Base-by-base conservation (phyloP, 2,888 invertebrate species). In the Noctua janthina region DNA sequence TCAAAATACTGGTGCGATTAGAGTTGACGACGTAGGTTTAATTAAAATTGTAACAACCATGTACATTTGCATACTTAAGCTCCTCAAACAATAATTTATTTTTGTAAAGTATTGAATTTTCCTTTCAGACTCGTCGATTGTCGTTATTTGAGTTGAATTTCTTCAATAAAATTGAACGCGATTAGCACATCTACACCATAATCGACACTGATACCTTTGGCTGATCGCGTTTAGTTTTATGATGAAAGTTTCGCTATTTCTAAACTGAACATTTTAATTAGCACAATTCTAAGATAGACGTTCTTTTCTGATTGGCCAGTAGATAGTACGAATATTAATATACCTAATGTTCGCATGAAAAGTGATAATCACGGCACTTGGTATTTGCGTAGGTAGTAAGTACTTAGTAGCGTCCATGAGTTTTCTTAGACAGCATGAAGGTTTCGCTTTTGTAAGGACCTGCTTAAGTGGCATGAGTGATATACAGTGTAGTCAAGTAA, bases 401-500 rank as follows among this genome's bases (percentile, higher is more conserved):
- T 62, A 7, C 15, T 68, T n/a, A 46, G n/a, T 39, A 5, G 17
- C 56, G 46, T 23, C 13, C 43, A n/a, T 35, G 17, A 39, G 5
- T 67, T 66, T 68, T 29, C 39, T 15, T 17, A 7, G 5, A 66
- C 3, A 20, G 20, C 35, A 15, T 29, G 56, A 76, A 62, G 5
- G 54, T 62, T 68, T 51, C 6, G 39, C 43, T 68, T 62, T 46
- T 43, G 51, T n/a, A 8, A 67, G 51, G 68, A 49, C 68, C 20
- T 62, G 20, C 46, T 69, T 51, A 67, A 76, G 35, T 29, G 62
- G 76, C 35, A 39, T 51, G 64, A 85, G 59, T 74, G 67, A 71
- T 77, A 64, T 56, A 49, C n/a, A 76, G 35, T 35, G 54, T 23
- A 62, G 68, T 66, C 59, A 46, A 64, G 29, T 84, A 78, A 78